Conservation (phyloP, 2,888 invertebrate genomes). For the Itoplectis maculator region DNA sequence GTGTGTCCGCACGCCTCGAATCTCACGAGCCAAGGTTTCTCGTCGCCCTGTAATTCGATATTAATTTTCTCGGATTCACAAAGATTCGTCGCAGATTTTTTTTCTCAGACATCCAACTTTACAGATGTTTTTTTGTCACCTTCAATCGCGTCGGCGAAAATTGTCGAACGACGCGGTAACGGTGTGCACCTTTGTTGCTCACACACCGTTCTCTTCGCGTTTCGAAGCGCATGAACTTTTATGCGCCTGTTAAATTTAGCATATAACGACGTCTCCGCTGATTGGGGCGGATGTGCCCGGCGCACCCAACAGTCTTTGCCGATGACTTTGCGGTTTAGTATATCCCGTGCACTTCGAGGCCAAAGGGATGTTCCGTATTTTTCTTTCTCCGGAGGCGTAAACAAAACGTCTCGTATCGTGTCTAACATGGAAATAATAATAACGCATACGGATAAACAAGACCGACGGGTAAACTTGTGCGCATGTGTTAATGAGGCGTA, state of each 20-base stretch:
- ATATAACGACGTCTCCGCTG: conserved; percentile 79
- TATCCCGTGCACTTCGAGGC: conserved; percentile 9
- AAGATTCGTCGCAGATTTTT: conserved; percentile 23
- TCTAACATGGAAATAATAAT: neutral
- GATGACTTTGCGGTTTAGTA: conserved; percentile 50
- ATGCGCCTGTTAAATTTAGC: conserved; percentile 77
- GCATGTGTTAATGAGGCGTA: conserved; percentile 32
- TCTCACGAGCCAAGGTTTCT: conserved; percentile 60
- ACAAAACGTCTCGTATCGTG: neutral
- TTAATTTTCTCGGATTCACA: conserved; percentile 61
- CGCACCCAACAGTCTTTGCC: conserved; percentile 74
- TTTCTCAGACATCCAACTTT: neutral
- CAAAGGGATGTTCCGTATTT: conserved; percentile 27
- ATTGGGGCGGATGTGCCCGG: conserved; percentile 78
- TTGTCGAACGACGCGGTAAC: neutral
- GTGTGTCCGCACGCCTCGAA: conserved; percentile 43
- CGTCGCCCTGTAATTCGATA: conserved; percentile 64
- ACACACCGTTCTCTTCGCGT: neutral
- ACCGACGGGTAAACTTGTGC: conserved; percentile 7
- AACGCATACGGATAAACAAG: neutral
- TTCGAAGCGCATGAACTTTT: conserved; percentile 76
- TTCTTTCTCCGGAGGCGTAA: neutral
- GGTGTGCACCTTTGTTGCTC: conserved; percentile 14
- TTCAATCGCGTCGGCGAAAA: neutral
- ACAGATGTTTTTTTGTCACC: neutral